Base-by-base conservation (phyloP, 2,113 vertebrate genomes). In the Ibidorhyncha struthersii region DNA sequence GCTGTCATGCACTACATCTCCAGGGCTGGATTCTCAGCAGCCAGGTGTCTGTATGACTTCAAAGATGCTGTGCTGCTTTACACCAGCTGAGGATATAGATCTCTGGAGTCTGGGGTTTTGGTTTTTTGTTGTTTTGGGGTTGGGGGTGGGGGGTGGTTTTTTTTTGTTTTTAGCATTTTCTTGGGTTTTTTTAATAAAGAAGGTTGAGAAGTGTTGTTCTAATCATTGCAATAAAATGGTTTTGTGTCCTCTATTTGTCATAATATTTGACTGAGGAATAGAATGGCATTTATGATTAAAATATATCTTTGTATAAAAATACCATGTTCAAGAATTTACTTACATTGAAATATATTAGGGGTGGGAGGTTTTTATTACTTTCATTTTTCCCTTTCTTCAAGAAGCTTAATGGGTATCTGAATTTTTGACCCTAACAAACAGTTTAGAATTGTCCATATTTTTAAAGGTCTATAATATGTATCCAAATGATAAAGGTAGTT, bases 301-400 rank as follows among this genome's bases (percentile, higher is more conserved):
- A 89, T 91, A 73, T 77, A 96, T 72, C 69, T 97, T 96, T 97
- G 23, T 85, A 96, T 86, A 91, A 96, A 97, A 97, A 49, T 56
- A 92, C 55, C 66, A 86, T 43, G 77, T 73, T 96, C 89, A 91
- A 92, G 69, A 96, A 98, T 65, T 97, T 97, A 94, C 63, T 93
- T 94, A 55, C 78, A 88, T 90, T 94, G 95, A 78, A 95, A 88
- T 89, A 62, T 32, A 83, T 59, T 86, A 89, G 81, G 63, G 61
- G 74, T 11, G 72, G 43, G 34, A 52, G n/a, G 30, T 90, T 85
- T 82, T 96, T 84, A 94, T 63, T 76, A 65, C 58, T 74, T 87
- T 53, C 4, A 49, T 66, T 90, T 82, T 94, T 71, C n/a, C 69
- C 61, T 85, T 96, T 85, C 58, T 90, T 87, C 29, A 62, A 47